phyloP scores from a whole-genome alignment of 2,113 vertebrate genomes.

The Barnardius zonarius region DNA sequence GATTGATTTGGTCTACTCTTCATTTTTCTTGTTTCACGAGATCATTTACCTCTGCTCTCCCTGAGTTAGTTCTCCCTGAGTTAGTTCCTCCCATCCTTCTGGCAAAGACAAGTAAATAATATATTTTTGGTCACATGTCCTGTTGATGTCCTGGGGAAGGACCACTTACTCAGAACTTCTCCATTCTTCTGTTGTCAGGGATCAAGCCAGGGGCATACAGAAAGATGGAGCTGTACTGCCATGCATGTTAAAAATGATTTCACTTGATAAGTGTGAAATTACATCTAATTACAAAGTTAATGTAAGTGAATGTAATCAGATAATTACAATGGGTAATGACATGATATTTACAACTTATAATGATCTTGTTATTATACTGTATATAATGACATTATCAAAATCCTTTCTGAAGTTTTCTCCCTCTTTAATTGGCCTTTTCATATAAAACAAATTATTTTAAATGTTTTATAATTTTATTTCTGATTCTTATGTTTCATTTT shows the following conservation, averaged over 20 bases:
- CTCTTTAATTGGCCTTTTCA: constrained; percentile 56
- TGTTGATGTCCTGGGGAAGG: background rate
- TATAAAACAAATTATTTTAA: constrained; percentile 56
- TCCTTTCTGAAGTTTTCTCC: constrained; percentile 59
- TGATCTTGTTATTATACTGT: constrained; percentile 61
- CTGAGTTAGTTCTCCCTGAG: background rate
- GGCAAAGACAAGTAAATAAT: background rate
- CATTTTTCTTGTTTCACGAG: background rate
- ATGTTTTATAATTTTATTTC: too few species aligned
- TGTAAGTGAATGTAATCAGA: constrained; percentile 73
- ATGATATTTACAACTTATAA: constrained; percentile 69
- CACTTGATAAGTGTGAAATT: constrained; percentile 66
- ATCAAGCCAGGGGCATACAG: background rate
- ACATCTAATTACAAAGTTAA: constrained; percentile 72
- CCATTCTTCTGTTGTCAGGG: background rate
- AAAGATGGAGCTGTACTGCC: background rate
- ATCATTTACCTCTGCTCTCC: background rate
- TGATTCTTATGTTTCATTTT: too few species aligned
- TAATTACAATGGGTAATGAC: constrained; percentile 70
- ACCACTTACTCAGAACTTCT: background rate
- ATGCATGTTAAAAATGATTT: background rate
- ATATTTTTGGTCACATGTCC: background rate
- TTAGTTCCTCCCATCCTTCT: background rate
- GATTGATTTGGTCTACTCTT: background rate
- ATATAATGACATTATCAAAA: constrained; percentile 66